These are phyloP conservation scores for Amazona finschi DNA, from an alignment of 2,797 vertebrate species.

Conservation along the genomic window DNA sequence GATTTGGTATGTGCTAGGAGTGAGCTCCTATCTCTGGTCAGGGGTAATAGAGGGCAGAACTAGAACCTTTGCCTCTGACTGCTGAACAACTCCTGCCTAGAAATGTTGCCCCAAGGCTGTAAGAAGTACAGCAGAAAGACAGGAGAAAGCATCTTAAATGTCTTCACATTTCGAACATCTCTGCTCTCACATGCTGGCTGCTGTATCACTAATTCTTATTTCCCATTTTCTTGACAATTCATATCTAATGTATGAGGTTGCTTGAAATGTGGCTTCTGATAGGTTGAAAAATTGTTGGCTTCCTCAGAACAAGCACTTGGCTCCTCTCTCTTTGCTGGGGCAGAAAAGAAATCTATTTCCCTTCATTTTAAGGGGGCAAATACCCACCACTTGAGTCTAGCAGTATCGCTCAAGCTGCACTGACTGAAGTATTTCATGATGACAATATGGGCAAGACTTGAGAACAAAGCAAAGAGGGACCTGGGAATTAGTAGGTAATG, in stretches of 20 bases:
- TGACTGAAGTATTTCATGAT: not conserved
- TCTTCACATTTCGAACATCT: not conserved
- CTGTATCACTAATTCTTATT: not conserved
- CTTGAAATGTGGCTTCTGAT: not conserved
- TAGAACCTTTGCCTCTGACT: not conserved
- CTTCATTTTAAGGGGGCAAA: not conserved
- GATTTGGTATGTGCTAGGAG: not conserved
- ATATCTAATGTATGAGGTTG: not conserved
- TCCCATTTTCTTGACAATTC: not conserved
- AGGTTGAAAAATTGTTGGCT: not conserved
- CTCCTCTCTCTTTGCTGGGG: not conserved
- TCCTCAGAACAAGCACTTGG: not conserved
- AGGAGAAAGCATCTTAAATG: not conserved
- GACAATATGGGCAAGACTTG: not conserved
- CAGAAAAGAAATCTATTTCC: not conserved
- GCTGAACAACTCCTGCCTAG: not conserved
- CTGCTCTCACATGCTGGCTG: not conserved
- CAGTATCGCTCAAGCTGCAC: not conserved
- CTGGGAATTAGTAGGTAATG: not conserved
- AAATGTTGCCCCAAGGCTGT: not conserved
- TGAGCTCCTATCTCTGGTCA: not conserved
- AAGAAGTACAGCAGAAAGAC: not conserved
- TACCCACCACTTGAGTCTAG: accelerated
- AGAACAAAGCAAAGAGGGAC: not conserved
- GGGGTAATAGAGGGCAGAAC: not conserved